Evolutionary conservation across 2,797 vertebrate genomes (phyloP).

Genomic region (Hydrolagus colliei): DNA sequence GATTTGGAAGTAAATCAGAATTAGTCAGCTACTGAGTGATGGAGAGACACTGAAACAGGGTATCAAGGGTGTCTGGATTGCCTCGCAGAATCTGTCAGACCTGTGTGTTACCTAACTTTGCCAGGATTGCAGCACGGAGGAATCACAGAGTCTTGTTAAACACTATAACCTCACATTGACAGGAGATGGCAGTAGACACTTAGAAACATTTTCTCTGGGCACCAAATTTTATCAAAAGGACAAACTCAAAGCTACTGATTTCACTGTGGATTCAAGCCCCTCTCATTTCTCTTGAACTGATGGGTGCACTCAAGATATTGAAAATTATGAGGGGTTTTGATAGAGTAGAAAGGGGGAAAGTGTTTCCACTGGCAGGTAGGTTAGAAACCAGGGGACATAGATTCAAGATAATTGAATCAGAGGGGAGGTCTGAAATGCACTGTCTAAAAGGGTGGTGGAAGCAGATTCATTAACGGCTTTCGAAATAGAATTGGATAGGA

Average conservation of each 20-base stretch:
- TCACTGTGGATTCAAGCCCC: neutral
- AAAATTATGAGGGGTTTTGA: too few relatives aligned
- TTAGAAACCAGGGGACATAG: too few relatives aligned
- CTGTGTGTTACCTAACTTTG: neutral
- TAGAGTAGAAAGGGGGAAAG: too few relatives aligned
- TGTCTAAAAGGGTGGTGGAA: too few relatives aligned
- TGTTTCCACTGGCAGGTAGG: too few relatives aligned
- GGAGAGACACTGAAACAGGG: neutral
- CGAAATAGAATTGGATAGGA: too few relatives aligned
- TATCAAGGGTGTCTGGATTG: neutral
- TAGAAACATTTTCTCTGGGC: neutral
- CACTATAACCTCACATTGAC: neutral
- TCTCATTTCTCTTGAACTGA: neutral
- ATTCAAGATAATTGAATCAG: too few relatives aligned
- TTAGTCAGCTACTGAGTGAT: neutral
- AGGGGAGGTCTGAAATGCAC: too few relatives aligned
- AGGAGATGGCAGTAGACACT: constrained; percentile 19
- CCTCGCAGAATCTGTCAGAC: neutral
- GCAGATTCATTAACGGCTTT: too few relatives aligned
- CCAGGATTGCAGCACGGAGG: neutral
- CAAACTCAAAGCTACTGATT: neutral
- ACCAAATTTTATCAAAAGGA: neutral
- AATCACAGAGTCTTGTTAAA: neutral
- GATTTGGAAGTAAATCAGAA: neutral
- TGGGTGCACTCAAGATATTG: too few relatives aligned